phyloP scores from a whole-genome alignment of 2,113 vertebrate genomes.

The Felis catus region DNA sequence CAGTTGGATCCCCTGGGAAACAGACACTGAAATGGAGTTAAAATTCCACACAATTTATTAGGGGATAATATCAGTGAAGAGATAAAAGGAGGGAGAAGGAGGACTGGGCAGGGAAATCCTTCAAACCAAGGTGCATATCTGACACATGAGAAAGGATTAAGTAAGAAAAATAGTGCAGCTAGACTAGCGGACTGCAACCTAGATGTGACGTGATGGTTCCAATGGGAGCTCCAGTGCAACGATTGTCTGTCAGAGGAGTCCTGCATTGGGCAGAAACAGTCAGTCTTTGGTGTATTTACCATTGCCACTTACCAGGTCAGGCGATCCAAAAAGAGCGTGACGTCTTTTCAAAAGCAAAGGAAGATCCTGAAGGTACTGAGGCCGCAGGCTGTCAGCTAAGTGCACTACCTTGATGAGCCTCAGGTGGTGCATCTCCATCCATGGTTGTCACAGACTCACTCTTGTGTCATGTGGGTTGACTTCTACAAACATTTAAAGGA shows the following conservation, averaged over 20 bases:
- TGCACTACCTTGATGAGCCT: neutral
- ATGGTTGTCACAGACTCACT: neutral
- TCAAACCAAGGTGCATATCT: neutral
- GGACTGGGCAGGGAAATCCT: neutral
- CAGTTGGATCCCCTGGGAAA: neutral
- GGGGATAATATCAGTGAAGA: neutral
- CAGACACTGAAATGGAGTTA: neutral
- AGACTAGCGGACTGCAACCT: neutral
- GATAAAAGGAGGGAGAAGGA: neutral
- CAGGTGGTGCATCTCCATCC: neutral
- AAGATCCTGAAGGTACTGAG: neutral
- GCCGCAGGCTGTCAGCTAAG: too few relatives aligned
- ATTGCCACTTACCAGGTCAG: neutral
- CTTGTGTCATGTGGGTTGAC: neutral
- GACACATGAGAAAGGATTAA: neutral
- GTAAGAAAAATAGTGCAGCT: neutral
- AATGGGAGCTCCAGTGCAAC: neutral
- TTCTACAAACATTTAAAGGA: neutral
- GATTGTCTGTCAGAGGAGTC: neutral
- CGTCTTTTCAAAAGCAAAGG: neutral
- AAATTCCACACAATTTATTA: neutral
- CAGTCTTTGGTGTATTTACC: too few relatives aligned
- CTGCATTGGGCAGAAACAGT: neutral
- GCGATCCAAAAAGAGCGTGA: neutral
- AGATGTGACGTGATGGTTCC: neutral